Conservation (phyloP, 2,113 vertebrate species). For the Ornithorhynchus anatinus region DNA sequence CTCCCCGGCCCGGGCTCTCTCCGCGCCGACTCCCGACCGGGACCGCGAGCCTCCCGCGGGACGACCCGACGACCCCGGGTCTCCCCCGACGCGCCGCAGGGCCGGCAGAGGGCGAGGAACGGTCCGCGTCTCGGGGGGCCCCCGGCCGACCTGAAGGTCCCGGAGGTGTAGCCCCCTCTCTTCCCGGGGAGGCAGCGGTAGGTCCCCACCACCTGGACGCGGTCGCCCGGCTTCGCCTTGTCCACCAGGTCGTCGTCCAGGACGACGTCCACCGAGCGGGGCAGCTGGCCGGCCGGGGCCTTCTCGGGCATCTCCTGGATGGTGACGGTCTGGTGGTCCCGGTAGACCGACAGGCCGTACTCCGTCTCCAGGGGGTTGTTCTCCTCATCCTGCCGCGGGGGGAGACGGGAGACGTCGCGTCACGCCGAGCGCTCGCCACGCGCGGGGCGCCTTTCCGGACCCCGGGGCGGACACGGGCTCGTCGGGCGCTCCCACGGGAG, state of each 20-base stretch:
- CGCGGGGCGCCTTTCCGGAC: no score
- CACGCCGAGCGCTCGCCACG: no score
- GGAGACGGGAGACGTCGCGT: accelerated
- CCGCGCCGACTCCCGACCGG: no score
- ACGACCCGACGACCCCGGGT: no score
- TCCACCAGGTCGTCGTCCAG: slow-evolving; percentile 96
- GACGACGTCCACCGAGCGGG: slow-evolving; percentile 92
- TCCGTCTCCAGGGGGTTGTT: slow-evolving; percentile 97
- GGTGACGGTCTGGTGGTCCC: slow-evolving; percentile 95
- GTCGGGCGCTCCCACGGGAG: not conserved
- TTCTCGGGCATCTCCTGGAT: slow-evolving; percentile 99
- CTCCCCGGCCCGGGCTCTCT: no score
- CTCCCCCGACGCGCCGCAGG: no score
- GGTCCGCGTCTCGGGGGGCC: no score
- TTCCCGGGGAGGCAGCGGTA: slow-evolving; percentile 95
- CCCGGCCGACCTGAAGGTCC: slow-evolving; percentile 93
- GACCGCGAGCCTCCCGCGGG: no score
- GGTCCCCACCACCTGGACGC: slow-evolving; percentile 90
- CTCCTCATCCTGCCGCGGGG: slow-evolving; percentile 85
- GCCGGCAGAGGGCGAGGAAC: no score
- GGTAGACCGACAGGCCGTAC: slow-evolving; percentile 91
- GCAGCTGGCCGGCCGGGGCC: slow-evolving; percentile 94
- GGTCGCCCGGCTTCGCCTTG: slow-evolving; percentile 88
- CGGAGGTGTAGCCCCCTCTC: slow-evolving; percentile 93
- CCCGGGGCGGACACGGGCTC: not conserved